Base-by-base conservation (phyloP, 2,888 invertebrate genomes). In the Labia minor region DNA sequence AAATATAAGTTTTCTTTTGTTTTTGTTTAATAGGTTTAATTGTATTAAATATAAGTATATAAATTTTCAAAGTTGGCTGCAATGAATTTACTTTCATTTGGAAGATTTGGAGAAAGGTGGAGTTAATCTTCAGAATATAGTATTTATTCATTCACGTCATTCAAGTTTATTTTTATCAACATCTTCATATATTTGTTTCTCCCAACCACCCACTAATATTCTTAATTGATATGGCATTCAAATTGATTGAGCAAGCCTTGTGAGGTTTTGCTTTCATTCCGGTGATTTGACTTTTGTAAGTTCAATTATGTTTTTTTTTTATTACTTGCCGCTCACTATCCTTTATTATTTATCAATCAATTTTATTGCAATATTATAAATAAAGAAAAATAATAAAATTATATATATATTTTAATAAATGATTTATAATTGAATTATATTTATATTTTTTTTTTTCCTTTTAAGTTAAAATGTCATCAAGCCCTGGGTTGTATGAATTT, bases 401-500 rank as follows among this genome's bases (percentile, higher is more conserved):
- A n/a, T n/a, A n/a, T n/a, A n/a, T n/a, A n/a, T n/a, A n/a, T n/a
- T n/a, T n/a, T n/a, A n/a, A n/a, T n/a, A n/a, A n/a, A n/a, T n/a
- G n/a, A n/a, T n/a, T n/a, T n/a, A n/a, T 8, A 33, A 8, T 33
- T 33, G 33, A 33, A 33, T 33, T 8, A 8, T 33, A n/a, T 63
- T 61, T 65, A 10, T 65, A 8, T 65, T 65, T 62, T 63, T 66
- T 61, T 61, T 62, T 21, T 62, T 8, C 21, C 33, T n/a, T n/a
- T n/a, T n/a, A 6, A 33, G 33, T 6, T 33, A 33, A 33, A 33
- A 33, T 33, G 33, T 33, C 33, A 33, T 33, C 49, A 64, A 85
- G 85, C 61, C 86, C 85, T 63, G 88, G 88, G 71, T 81, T 90
- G 71, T 89, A 89, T 77, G 95, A 94, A 78, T 96, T 96, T 79